These are phyloP conservation scores for Shargacucullia verbasci DNA, from an alignment of 2,888 invertebrate species.

Conservation along the genomic window DNA sequence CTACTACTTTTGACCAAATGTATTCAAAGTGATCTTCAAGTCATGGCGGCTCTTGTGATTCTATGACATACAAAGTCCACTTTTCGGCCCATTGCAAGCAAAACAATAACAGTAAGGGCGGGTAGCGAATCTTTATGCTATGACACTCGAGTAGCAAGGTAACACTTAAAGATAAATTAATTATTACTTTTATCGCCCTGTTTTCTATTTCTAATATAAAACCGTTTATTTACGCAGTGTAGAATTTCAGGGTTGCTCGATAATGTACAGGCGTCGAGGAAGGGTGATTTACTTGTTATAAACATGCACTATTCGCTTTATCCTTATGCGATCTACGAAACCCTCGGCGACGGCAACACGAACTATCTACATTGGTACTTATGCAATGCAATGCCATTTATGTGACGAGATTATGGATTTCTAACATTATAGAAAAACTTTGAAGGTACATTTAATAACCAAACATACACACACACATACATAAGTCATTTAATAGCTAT, in stretches of 20 bases:
- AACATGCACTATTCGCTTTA: conserved; percentile 36
- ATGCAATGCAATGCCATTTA: conserved; percentile 13
- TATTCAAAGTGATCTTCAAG: too few relatives aligned
- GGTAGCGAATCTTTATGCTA: too few relatives aligned
- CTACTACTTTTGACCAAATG: too few relatives aligned
- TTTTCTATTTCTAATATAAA: background rate
- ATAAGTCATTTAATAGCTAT: too few relatives aligned
- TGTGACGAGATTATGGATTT: conserved; percentile 23
- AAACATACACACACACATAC: too few relatives aligned
- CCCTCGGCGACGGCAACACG: conserved; percentile 21
- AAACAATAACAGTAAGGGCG: too few relatives aligned
- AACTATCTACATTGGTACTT: conserved; percentile 21
- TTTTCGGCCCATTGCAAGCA: too few relatives aligned
- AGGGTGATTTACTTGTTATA: conserved; percentile 26
- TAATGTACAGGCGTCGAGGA: conserved; percentile 16
- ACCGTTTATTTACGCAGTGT: conserved; percentile 21
- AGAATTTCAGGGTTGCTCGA: conserved; percentile 20
- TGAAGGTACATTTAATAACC: background rate
- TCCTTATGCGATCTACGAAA: conserved; percentile 36
- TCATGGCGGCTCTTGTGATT: too few relatives aligned
- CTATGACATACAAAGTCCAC: too few relatives aligned
- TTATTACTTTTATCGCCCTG: too few relatives aligned
- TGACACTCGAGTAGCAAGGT: too few relatives aligned
- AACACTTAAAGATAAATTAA: too few relatives aligned
- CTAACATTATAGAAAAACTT: conserved; percentile 12